A percentile compares a stretch with the other conserved stretches of the same genome.
These are phyloP conservation scores for Chiloscyllium punctatum DNA, from an alignment of 2,797 vertebrate genomes.

Conservation along the genomic window DNA sequence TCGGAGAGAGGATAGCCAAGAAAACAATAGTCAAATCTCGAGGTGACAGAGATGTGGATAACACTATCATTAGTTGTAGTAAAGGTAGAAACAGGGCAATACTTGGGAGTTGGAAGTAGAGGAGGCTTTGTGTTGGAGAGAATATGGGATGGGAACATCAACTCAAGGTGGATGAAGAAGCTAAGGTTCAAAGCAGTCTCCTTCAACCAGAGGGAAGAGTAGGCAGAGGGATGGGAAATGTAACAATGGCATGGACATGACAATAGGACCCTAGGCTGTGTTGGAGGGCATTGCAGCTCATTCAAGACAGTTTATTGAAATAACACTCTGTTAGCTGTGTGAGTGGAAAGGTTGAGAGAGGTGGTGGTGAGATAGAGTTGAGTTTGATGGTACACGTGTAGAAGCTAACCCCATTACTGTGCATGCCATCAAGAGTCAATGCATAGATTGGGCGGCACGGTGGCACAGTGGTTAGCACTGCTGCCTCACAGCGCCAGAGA, in stretches of 20 bases:
- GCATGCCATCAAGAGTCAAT: background rate
- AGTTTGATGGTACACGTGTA: background rate
- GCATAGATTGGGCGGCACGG: too few relatives aligned
- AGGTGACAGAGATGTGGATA: background rate
- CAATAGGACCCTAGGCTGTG: background rate
- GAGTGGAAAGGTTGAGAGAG: background rate
- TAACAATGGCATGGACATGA: background rate
- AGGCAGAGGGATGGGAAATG: background rate
- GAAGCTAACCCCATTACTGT: background rate
- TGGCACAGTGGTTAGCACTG: too few relatives aligned
- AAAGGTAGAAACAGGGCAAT: background rate
- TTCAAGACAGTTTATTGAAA: background rate
- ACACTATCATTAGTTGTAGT: background rate
- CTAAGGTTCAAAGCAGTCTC: background rate
- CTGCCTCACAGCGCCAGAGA: too few relatives aligned
- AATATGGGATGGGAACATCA: background rate
- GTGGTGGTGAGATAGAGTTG: background rate
- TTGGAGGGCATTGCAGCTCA: background rate
- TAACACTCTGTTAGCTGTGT: background rate
- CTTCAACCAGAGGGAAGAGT: background rate
- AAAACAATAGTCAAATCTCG: background rate
- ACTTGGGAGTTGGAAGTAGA: background rate
- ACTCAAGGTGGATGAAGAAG: background rate
- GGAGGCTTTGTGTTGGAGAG: background rate
- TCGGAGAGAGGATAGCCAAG: background rate